Percentiles rank a stretch among this genome's conserved stretches.
Evolutionary conservation across 2,888 invertebrate genomes (phyloP).

Genomic region (Acronicta alni): DNA sequence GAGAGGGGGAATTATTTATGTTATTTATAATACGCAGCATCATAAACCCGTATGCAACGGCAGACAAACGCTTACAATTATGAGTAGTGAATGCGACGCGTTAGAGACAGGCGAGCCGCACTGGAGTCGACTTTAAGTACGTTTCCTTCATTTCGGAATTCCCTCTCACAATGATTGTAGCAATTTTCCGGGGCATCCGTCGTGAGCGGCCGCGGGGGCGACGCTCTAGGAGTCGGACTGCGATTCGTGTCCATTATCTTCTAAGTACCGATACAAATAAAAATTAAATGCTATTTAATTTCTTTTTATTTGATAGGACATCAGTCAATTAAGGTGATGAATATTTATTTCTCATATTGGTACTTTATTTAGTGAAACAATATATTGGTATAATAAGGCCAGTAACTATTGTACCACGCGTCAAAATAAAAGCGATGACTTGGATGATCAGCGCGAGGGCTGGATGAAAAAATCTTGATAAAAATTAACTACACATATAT

Average conservation of each 20-base stretch:
- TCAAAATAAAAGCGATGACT: too few relatives aligned
- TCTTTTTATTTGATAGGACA: too few relatives aligned
- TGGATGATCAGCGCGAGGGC: too few relatives aligned
- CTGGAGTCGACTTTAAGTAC: slow-evolving; percentile 74
- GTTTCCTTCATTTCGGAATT: slow-evolving; percentile 88
- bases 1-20: not conserved
- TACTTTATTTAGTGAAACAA: too few relatives aligned
- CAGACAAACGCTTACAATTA: slow-evolving; percentile 34
- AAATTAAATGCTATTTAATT: too few relatives aligned
- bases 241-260: slow-evolving; percentile 2
- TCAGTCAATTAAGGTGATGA: too few relatives aligned
- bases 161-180: slow-evolving; percentile 88
- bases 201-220: slow-evolving; percentile 78
- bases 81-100: slow-evolving; percentile 44
- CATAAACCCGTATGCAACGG: not conserved
- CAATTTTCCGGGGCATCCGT: slow-evolving; percentile 88
- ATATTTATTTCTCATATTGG: too few relatives aligned
- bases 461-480: too few relatives aligned
- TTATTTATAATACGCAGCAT: not conserved
- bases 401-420: too few relatives aligned
- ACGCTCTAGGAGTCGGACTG: slow-evolving; percentile 60
- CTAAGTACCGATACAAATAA: too few relatives aligned
- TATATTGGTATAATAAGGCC: too few relatives aligned
- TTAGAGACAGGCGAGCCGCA: slow-evolving; percentile 35
- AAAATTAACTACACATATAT: too few relatives aligned